phyloP scores from a whole-genome alignment of 2,888 invertebrate genomes.

The Lypha dubia region DNA sequence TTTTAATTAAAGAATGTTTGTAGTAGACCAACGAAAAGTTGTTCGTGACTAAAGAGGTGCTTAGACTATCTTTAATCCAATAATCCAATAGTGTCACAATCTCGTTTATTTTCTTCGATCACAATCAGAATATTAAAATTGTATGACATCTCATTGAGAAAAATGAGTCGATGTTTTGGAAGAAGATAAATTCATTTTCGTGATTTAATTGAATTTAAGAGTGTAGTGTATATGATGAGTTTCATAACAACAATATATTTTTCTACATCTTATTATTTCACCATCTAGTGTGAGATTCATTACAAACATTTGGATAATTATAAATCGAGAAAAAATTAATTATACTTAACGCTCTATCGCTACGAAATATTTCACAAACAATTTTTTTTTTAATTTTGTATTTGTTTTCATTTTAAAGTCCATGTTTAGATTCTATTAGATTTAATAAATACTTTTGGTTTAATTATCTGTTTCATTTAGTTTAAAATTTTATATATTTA shows the following conservation, averaged over 20 bases:
- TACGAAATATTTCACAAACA: constrained; percentile 8
- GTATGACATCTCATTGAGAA: too few relatives aligned
- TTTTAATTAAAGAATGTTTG: too few relatives aligned
- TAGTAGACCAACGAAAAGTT: too few relatives aligned
- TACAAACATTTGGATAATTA: constrained; percentile 15
- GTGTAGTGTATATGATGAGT: too few relatives aligned
- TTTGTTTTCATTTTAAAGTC: constrained; percentile 12
- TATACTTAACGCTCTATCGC: neutral
- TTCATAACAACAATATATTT: neutral
- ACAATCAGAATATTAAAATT: too few relatives aligned
- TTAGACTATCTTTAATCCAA: too few relatives aligned
- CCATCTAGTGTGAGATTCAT: neutral
- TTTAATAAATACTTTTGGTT: constrained; percentile 17
- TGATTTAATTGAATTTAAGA: too few relatives aligned
- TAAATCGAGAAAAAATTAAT: neutral
- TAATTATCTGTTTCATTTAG: neutral
- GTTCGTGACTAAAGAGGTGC: too few relatives aligned
- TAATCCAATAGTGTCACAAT: too few relatives aligned
- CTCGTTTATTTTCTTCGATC: too few relatives aligned
- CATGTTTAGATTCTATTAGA: constrained; percentile 38
- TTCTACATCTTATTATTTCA: neutral
- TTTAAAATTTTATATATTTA: constrained; percentile 1
- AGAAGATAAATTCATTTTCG: too few relatives aligned
- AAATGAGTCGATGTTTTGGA: too few relatives aligned
- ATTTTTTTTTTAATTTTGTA: neutral